Base-by-base conservation (phyloP, 1,140 invertebrate species). In the Chelonus insularis region DNA sequence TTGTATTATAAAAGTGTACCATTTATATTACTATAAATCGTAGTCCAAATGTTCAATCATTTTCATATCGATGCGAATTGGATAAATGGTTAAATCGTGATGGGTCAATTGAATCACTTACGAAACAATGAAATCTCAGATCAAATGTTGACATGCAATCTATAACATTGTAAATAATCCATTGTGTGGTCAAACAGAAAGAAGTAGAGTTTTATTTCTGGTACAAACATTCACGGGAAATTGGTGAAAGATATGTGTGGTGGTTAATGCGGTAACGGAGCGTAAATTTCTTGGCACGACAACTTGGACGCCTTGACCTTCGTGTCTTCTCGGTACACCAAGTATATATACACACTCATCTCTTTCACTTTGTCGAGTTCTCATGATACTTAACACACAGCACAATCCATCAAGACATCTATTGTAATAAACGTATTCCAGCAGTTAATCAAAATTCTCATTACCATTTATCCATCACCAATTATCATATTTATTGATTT, bases 281-380 rank as follows among this genome's bases (percentile, higher is more conserved):
- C 68, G 64, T 64, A 57, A 70, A 68, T 58, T 61, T 71, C 65
- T 68, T 60, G 56, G 63, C 50, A 60, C 50, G 51, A 43, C 59
- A 45, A 37, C 50, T 58, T 41, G 21, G 25, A 63, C 43, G 63
- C 72, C 71, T 72, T 73, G 71, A 67, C 72, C 72, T 73, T 74
- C 62, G 51, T 60, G 57, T 34, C 57, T 39, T 32, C 36, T 20
- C 50, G 18, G 51, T 51, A 54, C 29, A 43, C 48, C 34, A 45
- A n/a, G 29, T 20, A 21, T 25, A 25, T 18, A 36, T 57, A 29
- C 20, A n/a, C 39, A 23, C 18, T 14, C 12, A 11, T 55, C 36
- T 55, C 52, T 37, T 39, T 55, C 52, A 39, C 48, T 51, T 45
- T 45, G 41, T 45, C 41, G 14, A 14, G 41, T 34, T 16, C 14